phyloP scores from a whole-genome alignment of 1,140 invertebrate species.

The Lordiphosa mommai region DNA sequence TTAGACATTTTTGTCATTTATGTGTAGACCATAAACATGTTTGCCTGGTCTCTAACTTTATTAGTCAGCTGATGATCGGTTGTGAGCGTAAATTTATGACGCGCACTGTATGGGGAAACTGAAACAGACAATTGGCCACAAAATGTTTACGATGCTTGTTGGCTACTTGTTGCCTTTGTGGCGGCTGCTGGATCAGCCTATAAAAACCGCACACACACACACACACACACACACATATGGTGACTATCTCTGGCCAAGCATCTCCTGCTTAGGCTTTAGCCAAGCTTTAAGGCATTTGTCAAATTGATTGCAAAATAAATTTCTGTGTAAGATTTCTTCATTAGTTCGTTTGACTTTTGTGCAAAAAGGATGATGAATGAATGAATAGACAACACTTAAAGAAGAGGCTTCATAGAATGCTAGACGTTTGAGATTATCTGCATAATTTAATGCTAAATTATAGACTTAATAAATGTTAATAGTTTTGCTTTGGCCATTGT shows the following conservation, averaged over 20 bases:
- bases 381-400: conserved; percentile 12
- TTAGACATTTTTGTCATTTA: conserved; percentile 45
- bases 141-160: conserved; percentile 44
- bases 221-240: too few species aligned
- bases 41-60: conserved; percentile 27
- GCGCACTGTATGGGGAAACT: conserved; percentile 29
- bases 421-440: conserved; percentile 45
- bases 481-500: too few species aligned
- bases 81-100: conserved; percentile 35
- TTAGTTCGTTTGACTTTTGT: conserved; percentile 51
- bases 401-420: conserved; percentile 4
- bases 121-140: conserved; percentile 44
- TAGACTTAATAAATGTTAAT: conserved; percentile 34
- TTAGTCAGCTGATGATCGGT: conserved; percentile 35
- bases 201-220: conserved; percentile 27
- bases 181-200: conserved; percentile 25
- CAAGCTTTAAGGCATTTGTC: conserved; percentile 62
- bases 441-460: conserved; percentile 72
- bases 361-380: conserved; percentile 57
- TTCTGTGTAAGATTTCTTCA: conserved; percentile 52
- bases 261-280: conserved; percentile 13
- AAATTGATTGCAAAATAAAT: conserved; percentile 74
- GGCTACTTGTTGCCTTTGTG: conserved; percentile 21
- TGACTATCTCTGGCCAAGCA: conserved; percentile 26
- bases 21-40: conserved; percentile 25